Evolutionary conservation across 2,113 vertebrate genomes (phyloP), one percentile per base, ranked within the genome.

Genomic region (Pipa parva): DNA sequence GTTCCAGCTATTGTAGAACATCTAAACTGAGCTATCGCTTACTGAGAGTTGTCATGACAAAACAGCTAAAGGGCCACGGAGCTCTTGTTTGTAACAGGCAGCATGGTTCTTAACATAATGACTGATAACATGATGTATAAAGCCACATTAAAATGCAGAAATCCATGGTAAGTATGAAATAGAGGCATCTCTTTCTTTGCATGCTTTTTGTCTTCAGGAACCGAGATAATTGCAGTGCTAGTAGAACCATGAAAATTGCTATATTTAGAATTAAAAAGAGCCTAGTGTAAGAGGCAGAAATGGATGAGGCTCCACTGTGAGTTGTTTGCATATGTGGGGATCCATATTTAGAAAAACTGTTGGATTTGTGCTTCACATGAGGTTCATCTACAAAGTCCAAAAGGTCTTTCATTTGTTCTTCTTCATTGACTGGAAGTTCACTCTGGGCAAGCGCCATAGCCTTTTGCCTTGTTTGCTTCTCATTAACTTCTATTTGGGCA

Each of bases 181-280:
- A 99, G 51, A 98, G 91, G 63, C 91, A 97, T 68, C 92, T 88
- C 79, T 97, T 94, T 8, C 91, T 86, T 67, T 94, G 89, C 29
- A 95, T 85, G 75, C 90, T 95, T 49, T 91, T 92, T 22, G 88
- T 89, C 73, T 85, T 91, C 78, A 94, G 91, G 69, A 96, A 94
- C 58, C 91, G 92, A 0, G 90, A 95, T 73, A 98, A 79, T 63
- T 97, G 86, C 81, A 94, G 86, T 7, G 93, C 88, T 76, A 99
- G 76, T 79, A 99, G 90, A 77, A 94, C 78, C 55, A 99, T 92
- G 80, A 99, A 99, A 56, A 94, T 95, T 37, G 87, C 84, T n/a
- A 93, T 98, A 83, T 99, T 99, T 73, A 97, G 80, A 61, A 98
- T 87, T 25, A 99, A 86, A 72, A 99, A 99, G 5, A 98, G 84